Base-by-base conservation (phyloP, 2,888 invertebrate species). In the Amphipyra tragopoginis region DNA sequence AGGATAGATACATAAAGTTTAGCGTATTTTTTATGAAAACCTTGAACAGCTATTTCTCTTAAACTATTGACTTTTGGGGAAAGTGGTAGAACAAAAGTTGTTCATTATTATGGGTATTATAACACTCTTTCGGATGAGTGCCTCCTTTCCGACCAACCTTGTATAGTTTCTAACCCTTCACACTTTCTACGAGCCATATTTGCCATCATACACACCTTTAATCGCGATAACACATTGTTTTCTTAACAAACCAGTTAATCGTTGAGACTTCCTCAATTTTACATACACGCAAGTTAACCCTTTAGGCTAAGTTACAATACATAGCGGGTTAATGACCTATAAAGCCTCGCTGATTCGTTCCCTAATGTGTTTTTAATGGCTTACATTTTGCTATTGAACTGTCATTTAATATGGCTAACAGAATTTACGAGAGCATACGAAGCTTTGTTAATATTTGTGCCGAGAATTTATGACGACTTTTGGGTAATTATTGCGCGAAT, bases 331-430 rank as follows among this genome's bases (percentile, higher is more conserved):
- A 93, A 93, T 93, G 92, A 92, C 89, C 91, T 91, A 90, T 87
- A 88, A 87, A 85, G 86, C 84, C 66, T 71, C 84, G 79, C 80
- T 81, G 88, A 90, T 90, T 90, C 78, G 70, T 77, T 68, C 82
- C 86, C 86, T 93, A 93, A 93, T 93, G 93, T 88, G 85, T 89
- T 92, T 93, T 93, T 93, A 93, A 93, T 93, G 93, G 90, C 89
- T 69, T 80, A 88, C 88, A 88, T 88, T 91, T 85, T 80, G 87
- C 87, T 90, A 92, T 92, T 91, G 91, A 90, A 88, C 86, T 88
- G 89, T 89, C 90, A 86, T 90, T 86, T 88, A 88, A 86, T 88
- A 89, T 82, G 86, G 85, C 83, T 82, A 83, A 85, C 82, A 79
- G 83, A 86, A 90, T 91, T 91, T 91, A 89, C 81, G 84, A 74